Percentiles rank a stretch among this genome's conserved stretches.
Evolutionary conservation across 2,888 invertebrate species (phyloP).

Genomic region (Eupithecia subumbrata): DNA sequence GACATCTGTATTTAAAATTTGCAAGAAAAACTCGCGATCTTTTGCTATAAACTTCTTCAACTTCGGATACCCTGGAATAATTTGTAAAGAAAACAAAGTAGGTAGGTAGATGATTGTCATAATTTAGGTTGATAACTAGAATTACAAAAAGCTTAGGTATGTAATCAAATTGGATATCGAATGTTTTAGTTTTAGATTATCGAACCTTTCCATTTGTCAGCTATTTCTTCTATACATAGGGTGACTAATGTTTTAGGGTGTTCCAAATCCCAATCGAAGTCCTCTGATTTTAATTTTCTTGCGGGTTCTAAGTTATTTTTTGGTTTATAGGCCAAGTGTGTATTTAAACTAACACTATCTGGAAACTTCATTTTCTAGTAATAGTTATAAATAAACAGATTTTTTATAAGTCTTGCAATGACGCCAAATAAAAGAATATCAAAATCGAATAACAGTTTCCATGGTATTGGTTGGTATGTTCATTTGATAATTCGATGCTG

Average conservation of each 20-base stretch:
- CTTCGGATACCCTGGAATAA: slow-evolving; percentile 64
- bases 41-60: slow-evolving; percentile 68
- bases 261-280: slow-evolving; percentile 80
- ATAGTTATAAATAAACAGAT: not conserved
- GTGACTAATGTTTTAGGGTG: slow-evolving; percentile 75
- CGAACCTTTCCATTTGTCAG: slow-evolving; percentile 75
- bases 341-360: slow-evolving; percentile 69
- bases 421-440: not conserved
- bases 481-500: not conserved
- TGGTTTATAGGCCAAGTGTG: slow-evolving; percentile 74
- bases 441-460: not conserved
- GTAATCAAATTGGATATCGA: not conserved
- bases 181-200: not conserved
- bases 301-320: slow-evolving; percentile 63
- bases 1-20: slow-evolving; percentile 70
- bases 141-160: not conserved
- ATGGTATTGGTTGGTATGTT: not conserved
- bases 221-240: slow-evolving; percentile 77
- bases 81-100: slow-evolving; percentile 13
- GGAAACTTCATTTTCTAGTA: slow-evolving; percentile 62
- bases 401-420: not conserved
- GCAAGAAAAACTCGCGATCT: slow-evolving; percentile 73
- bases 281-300: slow-evolving; percentile 77
- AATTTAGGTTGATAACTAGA: not conserved
- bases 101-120: not conserved